These are phyloP conservation scores for Agrochola circellaris DNA, from an alignment of 2,888 invertebrate genomes.

Conservation along the genomic window DNA sequence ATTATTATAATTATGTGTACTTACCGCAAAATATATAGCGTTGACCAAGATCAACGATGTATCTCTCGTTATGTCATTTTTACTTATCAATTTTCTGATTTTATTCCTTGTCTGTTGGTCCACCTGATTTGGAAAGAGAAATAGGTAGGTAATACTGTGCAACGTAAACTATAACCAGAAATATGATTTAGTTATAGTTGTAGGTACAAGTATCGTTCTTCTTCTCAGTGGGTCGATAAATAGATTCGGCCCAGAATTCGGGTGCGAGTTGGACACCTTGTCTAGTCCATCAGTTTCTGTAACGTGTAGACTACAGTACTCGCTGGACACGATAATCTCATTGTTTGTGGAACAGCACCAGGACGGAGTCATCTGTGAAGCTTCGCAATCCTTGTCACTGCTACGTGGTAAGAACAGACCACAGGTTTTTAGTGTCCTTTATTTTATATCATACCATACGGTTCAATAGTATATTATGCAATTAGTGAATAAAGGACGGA, in stretches of 20 bases:
- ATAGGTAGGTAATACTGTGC: not conserved
- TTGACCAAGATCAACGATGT: slow-evolving; percentile 93
- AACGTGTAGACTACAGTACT: too few species aligned
- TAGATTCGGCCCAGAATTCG: too few species aligned
- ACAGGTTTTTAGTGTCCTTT: not conserved
- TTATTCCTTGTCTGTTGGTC: slow-evolving; percentile 93
- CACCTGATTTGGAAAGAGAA: slow-evolving; percentile 76
- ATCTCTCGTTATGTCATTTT: slow-evolving; percentile 83
- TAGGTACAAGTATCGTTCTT: not conserved
- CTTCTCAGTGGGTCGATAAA: too few species aligned
- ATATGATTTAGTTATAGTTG: not conserved
- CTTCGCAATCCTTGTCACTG: not conserved
- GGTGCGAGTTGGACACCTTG: too few species aligned
- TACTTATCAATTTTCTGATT: slow-evolving; percentile 92
- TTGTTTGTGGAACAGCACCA: too few species aligned
- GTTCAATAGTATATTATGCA: too few species aligned
- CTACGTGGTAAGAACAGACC: not conserved
- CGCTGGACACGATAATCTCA: too few species aligned
- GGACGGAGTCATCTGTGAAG: too few species aligned
- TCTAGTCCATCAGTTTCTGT: too few species aligned
- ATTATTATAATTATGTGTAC: slow-evolving; percentile 39
- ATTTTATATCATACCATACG: too few species aligned
- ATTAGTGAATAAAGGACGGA: too few species aligned
- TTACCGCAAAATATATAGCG: slow-evolving; percentile 94
- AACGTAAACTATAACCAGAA: not conserved